Evolutionary conservation across 1,140 invertebrate species (phyloP), one percentile per base, ranked within the genome.

Genomic region (Reticulitermes speratus): DNA sequence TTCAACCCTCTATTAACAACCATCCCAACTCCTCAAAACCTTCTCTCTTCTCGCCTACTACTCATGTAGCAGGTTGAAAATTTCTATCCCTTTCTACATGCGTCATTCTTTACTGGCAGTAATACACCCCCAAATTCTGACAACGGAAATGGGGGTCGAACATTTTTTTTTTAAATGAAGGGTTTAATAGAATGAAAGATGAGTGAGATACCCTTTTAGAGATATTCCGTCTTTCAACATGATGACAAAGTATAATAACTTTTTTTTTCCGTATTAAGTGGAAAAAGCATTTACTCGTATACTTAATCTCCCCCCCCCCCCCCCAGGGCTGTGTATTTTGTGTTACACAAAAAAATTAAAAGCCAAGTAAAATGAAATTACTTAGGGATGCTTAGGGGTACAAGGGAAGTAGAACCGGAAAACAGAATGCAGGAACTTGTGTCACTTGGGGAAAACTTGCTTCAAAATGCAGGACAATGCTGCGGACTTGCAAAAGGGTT

Each of bases 281-380:
- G 65, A 30, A 75, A 75, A 75, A 30, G 65, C 65, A 75, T 75
- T n/a, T 75, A n/a, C n/a, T n/a, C n/a, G n/a, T n/a, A 75, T 75
- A 75, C 30, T 55, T n/a, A n/a, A 75, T 75, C n/a, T 30, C 65
- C 65, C 25, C 12, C 8, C 65, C 30, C n/a, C n/a, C 65, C 65
- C 25, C 12, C 8, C 65, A n/a, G 25, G 65, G 2, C 52, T 55
- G 65, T 30, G 65, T 75, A 75, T 75, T 75, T 75, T 75, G 65
- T 30, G n/a, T 30, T 30, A 75, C 65, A 75, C 65, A 75, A 75
- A 75, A 48, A 75, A 75, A 75, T 75, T 30, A 75, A 75, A 75
- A 75, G 65, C 65, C 65, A 75, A 30, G 65, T 16, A 75, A 75
- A 75, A 75, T 75, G 65, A 75, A 75, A 75, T 75, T 75, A 75